Conservation (phyloP, 2,797 vertebrate species). For the Poeciliopsis gracilis region DNA sequence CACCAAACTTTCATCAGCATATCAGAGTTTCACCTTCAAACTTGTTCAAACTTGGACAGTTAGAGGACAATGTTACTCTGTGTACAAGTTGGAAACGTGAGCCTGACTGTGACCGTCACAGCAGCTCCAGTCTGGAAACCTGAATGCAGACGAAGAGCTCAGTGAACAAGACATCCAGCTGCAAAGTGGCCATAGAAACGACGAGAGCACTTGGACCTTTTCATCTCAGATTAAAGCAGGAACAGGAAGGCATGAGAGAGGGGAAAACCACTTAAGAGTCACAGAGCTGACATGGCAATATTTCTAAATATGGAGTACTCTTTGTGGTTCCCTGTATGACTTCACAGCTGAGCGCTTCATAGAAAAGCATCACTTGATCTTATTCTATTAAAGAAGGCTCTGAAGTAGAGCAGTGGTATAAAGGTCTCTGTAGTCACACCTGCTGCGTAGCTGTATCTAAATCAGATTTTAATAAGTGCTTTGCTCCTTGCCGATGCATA, state of each 20-base stretch:
- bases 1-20: neutral
- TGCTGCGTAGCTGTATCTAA: neutral
- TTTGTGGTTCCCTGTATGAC: neutral
- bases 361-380: neutral
- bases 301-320: conserved; percentile 10
- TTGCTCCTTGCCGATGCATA: neutral
- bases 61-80: neutral
- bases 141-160: neutral
- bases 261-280: neutral
- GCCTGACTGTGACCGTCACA: neutral
- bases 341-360: conserved; percentile 3
- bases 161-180: neutral
- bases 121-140: neutral
- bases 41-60: neutral
- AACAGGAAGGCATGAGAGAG: neutral
- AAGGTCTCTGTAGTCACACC: conserved; percentile 6
- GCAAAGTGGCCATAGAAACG: neutral
- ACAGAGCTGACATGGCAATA: conserved; percentile 2
- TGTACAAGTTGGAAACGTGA: neutral
- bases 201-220: neutral
- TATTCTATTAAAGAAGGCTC: conserved; percentile 8
- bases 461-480: neutral
- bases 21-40: neutral
- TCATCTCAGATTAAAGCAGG: neutral
- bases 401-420: neutral